Base-by-base conservation (phyloP, 1,140 invertebrate species). In the Adelges cooleyi region DNA sequence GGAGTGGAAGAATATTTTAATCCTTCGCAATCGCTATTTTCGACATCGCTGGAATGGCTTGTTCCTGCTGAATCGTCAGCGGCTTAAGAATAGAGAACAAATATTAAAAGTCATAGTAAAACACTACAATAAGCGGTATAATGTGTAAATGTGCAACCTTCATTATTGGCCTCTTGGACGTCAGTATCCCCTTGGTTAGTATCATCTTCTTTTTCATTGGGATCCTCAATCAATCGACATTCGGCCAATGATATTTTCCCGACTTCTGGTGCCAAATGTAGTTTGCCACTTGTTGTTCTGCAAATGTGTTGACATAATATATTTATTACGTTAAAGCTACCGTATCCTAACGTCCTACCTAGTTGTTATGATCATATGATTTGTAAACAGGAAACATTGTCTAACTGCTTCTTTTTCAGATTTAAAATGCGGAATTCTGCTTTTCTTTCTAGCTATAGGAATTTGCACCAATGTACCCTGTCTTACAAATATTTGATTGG, bases 401-500 rank as follows among this genome's bases (percentile, higher is more conserved):
- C 89, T 78, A 3, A 89, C 75, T 1, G 81, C 77, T 67, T 89
- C 86, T 68, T 87, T 87, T 73, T 88, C 82, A 8, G 82, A 81
- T 73, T 83, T 85, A n/a, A 62, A 62, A 62, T 62, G 56, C 2
- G 56, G 56, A 27, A 62, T 62, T 9, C 78, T 77, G 20, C 79
- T 76, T 71, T 81, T 80, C 49, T 76, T 74, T 75, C 86, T 85
- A 38, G 87, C 80, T 65, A 72, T 75, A 49, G 84, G 74, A 29
- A 88, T 77, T 74, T 89, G 86, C 44, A 88, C 80, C 4, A 89
- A 74, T 62, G 80, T 80, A 68, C 86, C 87, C 82, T 91, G 87
- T 69, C 87, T 78, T 18, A 91, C 87, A 75, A 90, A 91, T 15
- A 92, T 89, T 80, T 96, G 92, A 77, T 94, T 95, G 15, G 94